A percentile compares a stretch with the other conserved stretches of the same genome.
Conservation (phyloP, 2,113 vertebrate species). For the Lates calcarifer region DNA sequence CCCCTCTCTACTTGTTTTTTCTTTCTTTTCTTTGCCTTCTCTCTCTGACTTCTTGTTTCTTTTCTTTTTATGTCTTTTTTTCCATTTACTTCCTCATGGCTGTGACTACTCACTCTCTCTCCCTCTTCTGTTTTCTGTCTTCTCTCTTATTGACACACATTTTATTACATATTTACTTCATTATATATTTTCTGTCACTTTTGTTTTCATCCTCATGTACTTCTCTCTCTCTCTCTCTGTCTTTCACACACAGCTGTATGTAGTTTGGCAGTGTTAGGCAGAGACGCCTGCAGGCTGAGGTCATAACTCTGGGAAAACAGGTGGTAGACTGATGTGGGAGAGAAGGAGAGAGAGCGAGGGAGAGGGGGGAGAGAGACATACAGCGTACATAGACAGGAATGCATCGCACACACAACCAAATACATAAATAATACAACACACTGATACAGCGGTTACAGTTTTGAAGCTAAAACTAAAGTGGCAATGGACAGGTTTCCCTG, state of each 20-base stretch:
- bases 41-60: conserved; percentile 13
- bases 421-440: neutral
- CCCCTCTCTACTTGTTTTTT: neutral
- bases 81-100: neutral
- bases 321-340: conserved; percentile 75
- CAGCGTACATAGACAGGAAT: conserved; percentile 22
- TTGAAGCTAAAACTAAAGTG: too few species aligned
- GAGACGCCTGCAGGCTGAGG: conserved; percentile 76
- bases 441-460: too few species aligned
- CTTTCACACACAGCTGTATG: conserved; percentile 72
- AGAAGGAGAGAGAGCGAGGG: neutral
- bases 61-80: neutral
- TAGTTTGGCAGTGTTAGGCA: conserved; percentile 73
- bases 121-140: neutral
- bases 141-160: conserved; percentile 13
- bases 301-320: conserved; percentile 81
- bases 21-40: neutral
- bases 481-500: too few species aligned
- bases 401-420: conserved; percentile 14
- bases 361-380: conserved; percentile 5
- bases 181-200: conserved; percentile 36
- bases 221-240: neutral
- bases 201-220: conserved; percentile 46
- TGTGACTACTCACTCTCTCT: conserved; percentile 1
- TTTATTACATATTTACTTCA: conserved; percentile 28